Percentiles rank a stretch among this genome's conserved stretches.
phyloP scores from a whole-genome alignment of 2,888 invertebrate species.

The Slavum lentiscoides region DNA sequence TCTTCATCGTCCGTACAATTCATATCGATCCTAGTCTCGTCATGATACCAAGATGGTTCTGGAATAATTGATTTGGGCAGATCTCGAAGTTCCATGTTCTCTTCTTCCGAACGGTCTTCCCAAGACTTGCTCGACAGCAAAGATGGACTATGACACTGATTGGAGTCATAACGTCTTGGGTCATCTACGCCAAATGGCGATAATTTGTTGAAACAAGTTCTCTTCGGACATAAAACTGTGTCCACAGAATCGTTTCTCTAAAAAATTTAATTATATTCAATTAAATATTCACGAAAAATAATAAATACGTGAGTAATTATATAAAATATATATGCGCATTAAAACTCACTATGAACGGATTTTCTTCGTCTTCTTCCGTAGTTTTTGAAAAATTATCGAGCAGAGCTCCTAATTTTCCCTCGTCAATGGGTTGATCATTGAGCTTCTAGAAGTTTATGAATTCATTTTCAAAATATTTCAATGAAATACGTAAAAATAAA shows the following conservation, averaged over 20 bases:
- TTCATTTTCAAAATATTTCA: too few relatives aligned
- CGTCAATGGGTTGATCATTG: conserved; percentile 29
- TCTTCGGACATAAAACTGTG: conserved; percentile 61
- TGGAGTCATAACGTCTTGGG: background rate
- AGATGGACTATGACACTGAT: background rate
- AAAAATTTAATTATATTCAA: conserved; percentile 56
- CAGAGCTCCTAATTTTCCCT: conserved; percentile 34
- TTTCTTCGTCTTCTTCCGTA: conserved; percentile 41
- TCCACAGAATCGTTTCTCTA: conserved; percentile 72
- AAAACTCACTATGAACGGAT: conserved; percentile 32
- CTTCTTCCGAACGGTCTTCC: conserved; percentile 74
- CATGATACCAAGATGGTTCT: conserved; percentile 62
- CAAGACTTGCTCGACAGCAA: conserved; percentile 63
- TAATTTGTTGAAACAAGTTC: conserved; percentile 17
- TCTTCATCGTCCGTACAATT: conserved; percentile 49
- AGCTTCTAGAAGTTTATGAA: conserved; percentile 25
- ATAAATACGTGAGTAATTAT: background rate
- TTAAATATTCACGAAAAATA: background rate
- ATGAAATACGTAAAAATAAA: background rate
- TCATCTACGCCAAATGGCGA: conserved; percentile 41
- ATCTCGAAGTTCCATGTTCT: conserved; percentile 71
- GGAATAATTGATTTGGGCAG: conserved; percentile 63
- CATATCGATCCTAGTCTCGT: conserved; percentile 59
- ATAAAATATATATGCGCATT: background rate
- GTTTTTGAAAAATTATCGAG: conserved; percentile 32